Evolutionary conservation across 2,797 vertebrate species (phyloP).

Genomic region (Smutsia temminckii): DNA sequence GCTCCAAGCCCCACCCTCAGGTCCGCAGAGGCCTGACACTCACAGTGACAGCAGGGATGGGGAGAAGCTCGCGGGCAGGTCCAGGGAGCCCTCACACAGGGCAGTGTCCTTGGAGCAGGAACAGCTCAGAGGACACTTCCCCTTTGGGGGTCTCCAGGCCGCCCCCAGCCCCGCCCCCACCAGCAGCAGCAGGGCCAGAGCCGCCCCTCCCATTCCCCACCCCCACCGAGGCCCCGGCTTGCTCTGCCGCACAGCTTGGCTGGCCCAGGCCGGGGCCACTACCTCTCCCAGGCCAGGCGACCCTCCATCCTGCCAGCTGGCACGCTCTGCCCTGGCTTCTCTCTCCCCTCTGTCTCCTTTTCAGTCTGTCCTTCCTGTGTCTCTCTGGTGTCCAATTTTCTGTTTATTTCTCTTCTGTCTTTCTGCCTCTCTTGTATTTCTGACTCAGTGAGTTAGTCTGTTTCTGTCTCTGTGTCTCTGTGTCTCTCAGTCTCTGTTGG

Average conservation of each 20-base stretch:
- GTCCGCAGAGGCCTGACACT: conserved; percentile 59
- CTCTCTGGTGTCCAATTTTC: background rate
- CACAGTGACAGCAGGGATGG: conserved; percentile 81
- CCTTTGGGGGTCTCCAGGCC: conserved; percentile 74
- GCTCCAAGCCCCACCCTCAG: background rate
- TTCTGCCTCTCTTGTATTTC: background rate
- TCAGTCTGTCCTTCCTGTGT: background rate
- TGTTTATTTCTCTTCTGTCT: background rate
- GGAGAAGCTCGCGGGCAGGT: conserved; percentile 79
- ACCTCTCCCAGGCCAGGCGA: background rate
- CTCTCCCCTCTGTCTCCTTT: background rate
- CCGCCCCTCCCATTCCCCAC: conserved; percentile 64
- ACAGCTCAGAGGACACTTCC: conserved; percentile 80
- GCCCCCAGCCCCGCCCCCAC: background rate
- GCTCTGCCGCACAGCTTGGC: background rate
- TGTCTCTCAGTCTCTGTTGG: background rate
- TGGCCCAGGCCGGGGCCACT: background rate
- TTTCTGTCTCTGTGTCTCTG: background rate
- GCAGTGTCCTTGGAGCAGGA: conserved; percentile 82
- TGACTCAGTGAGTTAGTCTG: background rate
- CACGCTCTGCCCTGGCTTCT: background rate
- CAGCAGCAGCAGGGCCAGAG: conserved; percentile 64
- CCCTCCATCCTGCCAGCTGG: background rate
- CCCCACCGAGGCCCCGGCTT: background rate
- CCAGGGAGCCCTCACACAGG: conserved; percentile 79